phyloP scores from a whole-genome alignment of 2,113 vertebrate species.

The Daubentonia madagascariensis region DNA sequence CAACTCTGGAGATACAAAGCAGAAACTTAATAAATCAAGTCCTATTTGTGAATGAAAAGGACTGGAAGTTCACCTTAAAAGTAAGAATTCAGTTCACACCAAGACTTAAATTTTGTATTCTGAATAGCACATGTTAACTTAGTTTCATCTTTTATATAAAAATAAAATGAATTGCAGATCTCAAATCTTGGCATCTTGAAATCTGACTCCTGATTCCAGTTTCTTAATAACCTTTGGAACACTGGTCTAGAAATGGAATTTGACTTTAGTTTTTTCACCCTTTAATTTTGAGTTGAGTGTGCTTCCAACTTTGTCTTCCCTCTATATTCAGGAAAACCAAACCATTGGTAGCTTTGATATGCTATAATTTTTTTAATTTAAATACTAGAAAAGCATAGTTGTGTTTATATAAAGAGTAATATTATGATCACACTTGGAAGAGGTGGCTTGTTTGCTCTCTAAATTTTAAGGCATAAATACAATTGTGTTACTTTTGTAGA shows the following conservation, averaged over 20 bases:
- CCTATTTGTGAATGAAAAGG: constrained; percentile 65
- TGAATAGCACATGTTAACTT: constrained; percentile 48
- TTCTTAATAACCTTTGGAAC: constrained; percentile 56
- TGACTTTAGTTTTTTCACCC: constrained; percentile 49
- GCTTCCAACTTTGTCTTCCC: background rate
- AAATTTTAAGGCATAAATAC: constrained; percentile 30
- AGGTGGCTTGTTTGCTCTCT: background rate
- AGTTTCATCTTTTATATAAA: constrained; percentile 59
- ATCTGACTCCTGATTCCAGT: constrained; percentile 55
- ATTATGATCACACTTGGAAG: background rate
- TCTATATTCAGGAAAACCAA: constrained; percentile 27
- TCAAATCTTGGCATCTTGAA: constrained; percentile 55
- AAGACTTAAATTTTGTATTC: constrained; percentile 51
- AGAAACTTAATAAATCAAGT: constrained; percentile 59
- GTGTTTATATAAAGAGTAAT: constrained; percentile 28
- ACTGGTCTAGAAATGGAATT: constrained; percentile 38
- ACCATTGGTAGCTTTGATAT: background rate
- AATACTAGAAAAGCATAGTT: background rate
- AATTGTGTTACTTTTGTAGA: background rate
- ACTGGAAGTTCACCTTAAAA: constrained; percentile 62
- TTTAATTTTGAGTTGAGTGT: constrained; percentile 57
- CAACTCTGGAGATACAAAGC: constrained; percentile 65
- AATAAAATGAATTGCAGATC: constrained; percentile 60
- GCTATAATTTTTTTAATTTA: background rate
- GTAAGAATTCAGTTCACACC: constrained; percentile 43